A percentile compares a stretch with the other conserved stretches of the same genome.
Conservation (phyloP, 2,888 invertebrate genomes). For the Nephrocerus scutellatus region DNA sequence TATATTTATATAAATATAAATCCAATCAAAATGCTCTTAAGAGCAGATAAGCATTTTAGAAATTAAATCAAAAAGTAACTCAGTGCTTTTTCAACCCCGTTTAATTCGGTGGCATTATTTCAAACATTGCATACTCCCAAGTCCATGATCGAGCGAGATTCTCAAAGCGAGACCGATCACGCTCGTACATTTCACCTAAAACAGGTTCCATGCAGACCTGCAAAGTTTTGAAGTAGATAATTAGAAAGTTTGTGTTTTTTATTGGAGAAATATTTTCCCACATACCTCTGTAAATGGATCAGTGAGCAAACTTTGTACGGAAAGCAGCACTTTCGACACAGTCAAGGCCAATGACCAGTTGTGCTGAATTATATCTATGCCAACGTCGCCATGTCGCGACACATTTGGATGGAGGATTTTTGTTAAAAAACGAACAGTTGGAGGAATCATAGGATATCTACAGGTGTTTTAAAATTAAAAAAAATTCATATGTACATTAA, state of each 20-base stretch:
- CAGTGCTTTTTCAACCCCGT: too few relatives aligned
- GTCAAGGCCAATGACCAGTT: slow-evolving; percentile 95
- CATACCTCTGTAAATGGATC: slow-evolving; percentile 78
- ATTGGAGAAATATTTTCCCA: slow-evolving; percentile 1
- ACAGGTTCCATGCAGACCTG: slow-evolving; percentile 87
- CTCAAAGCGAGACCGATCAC: slow-evolving; percentile 67
- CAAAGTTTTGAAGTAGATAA: slow-evolving; percentile 4
- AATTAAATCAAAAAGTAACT: too few relatives aligned
- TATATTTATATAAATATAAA: too few relatives aligned
- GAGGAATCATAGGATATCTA: slow-evolving; percentile 85
- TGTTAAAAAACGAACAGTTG: slow-evolving; percentile 84
- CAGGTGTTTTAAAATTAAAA: slow-evolving; percentile 16
- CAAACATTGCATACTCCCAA: slow-evolving; percentile 84
- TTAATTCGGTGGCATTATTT: slow-evolving; percentile 50
- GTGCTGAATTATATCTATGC: slow-evolving; percentile 89
- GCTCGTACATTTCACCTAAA: slow-evolving; percentile 69
- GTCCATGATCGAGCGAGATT: slow-evolving; percentile 79
- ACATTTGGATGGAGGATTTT: slow-evolving; percentile 93
- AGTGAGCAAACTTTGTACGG: slow-evolving; percentile 79
- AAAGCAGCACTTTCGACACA: slow-evolving; percentile 79
- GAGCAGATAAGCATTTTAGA: too few relatives aligned
- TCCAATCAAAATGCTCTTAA: too few relatives aligned
- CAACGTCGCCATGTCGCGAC: slow-evolving; percentile 90
- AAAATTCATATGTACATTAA: slow-evolving; percentile 1
- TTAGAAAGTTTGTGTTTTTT: not conserved